Evolutionary conservation across 2,888 invertebrate species (phyloP).

Genomic region (Drosophila tripunctata): DNA sequence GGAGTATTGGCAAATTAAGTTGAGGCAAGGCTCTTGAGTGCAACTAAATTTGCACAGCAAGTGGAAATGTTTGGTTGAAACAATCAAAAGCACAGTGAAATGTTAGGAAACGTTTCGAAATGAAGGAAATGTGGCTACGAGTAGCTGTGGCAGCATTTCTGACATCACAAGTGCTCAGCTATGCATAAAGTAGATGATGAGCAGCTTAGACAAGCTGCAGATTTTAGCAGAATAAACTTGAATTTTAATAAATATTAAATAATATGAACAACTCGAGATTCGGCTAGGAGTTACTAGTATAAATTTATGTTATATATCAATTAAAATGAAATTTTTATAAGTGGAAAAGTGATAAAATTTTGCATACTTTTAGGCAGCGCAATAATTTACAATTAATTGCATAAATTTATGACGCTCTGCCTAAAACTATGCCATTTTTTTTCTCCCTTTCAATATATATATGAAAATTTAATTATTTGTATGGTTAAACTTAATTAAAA

Average conservation of each 20-base stretch:
- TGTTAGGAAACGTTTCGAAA: neutral
- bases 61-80: constrained; percentile 11
- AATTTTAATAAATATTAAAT: neutral
- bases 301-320: no score
- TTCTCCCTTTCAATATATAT: no score
- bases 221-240: neutral
- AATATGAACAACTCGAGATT: no score
- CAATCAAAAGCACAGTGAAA: constrained; percentile 1
- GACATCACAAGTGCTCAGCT: neutral
- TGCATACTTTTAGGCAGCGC: no score
- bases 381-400: no score
- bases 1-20: constrained; percentile 26
- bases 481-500: no score
- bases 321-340: no score
- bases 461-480: no score
- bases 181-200: neutral
- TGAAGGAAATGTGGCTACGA: neutral
- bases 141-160: neutral
- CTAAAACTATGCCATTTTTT: no score
- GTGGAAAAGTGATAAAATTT: no score
- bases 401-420: no score
- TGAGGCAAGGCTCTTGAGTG: constrained; percentile 4
- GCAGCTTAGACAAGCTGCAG: neutral
- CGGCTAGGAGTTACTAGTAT: no score
- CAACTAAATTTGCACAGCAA: constrained; percentile 7